Base-by-base conservation (phyloP, 2,113 vertebrate genomes). In the Colossoma macropomum region DNA sequence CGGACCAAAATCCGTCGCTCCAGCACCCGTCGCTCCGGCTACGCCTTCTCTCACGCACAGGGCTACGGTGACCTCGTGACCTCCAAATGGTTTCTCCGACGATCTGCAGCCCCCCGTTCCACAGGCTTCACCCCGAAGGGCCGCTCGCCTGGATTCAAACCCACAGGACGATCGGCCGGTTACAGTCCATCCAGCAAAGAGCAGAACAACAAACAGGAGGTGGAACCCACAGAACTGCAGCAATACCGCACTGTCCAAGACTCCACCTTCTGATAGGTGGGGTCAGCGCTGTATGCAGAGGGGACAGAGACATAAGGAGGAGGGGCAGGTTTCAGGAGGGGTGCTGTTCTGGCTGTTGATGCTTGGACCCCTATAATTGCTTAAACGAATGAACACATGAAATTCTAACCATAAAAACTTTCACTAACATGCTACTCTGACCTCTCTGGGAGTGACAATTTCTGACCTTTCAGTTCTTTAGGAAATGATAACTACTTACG, bases 31-130 rank as follows among this genome's bases (percentile, higher is more conserved):
- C 96, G 96, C 3, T 99, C 97, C 0, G 97, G 96, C 76, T 99
- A 99, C 4, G 98, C 98, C 30, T 99, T 99, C 93, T 96, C 98
- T 2, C 98, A 99, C 54, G 91, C 95, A 0, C 93, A 96, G 0
- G 98, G 97, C 84, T 98, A 98, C 0, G 98, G 98, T 1, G 95
- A 95, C 32, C 96, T 98, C 84, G 96, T 99, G 84, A 98, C 95
- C 21, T 99, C 98, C 0, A 94, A 95, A 0, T 94, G 94, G 27
- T 97, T 95, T 84, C 91, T 96, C 89, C 90, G 94, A 17, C 90
- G 92, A 0, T 89, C 90, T 0, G 89, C 90, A 1, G n/a, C 79
- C 5, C 21, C 87, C 0, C 82, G 81, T 0, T 32, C 93, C 4
- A 77, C 89, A 0, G 89, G 87, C 1, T 89, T 94, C 21, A 11